Percentiles rank a stretch among this genome's conserved stretches.
Evolutionary conservation across 2,113 vertebrate genomes (phyloP).

Genomic region (Indri indri): DNA sequence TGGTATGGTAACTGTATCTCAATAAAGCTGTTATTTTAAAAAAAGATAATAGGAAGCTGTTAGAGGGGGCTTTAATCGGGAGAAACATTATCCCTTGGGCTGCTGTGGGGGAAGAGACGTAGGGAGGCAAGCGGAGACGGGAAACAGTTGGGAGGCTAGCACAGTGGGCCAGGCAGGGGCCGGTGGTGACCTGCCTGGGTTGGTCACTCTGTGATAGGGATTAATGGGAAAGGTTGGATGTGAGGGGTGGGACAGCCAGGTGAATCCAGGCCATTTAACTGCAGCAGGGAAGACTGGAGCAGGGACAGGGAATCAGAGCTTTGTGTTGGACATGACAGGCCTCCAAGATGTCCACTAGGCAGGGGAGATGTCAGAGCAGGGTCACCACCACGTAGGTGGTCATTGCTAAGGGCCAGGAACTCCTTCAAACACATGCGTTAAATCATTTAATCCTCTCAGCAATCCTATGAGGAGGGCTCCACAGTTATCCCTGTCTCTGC

Average conservation of each 20-base stretch:
- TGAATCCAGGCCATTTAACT: neutral
- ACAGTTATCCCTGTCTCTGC: neutral
- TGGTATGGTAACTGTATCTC: constrained; percentile 24
- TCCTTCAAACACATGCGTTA: neutral
- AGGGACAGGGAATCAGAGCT: neutral
- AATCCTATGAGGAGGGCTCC: neutral
- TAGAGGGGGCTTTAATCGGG: neutral
- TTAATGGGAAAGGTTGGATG: neutral
- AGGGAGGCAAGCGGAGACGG: neutral
- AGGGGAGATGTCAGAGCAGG: neutral
- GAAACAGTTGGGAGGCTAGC: neutral
- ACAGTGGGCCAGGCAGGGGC: neutral
- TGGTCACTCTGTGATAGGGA: neutral
- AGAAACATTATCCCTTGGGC: neutral
- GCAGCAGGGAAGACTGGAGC: neutral
- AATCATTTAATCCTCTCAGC: neutral
- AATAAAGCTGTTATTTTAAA: constrained; percentile 47
- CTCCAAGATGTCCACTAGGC: neutral
- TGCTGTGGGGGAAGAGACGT: neutral
- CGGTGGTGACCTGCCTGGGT: neutral
- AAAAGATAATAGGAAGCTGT: neutral
- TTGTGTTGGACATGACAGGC: neutral
- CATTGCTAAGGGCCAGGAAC: neutral
- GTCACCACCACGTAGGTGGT: too few relatives aligned
- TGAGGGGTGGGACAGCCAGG: neutral